phyloP scores from a whole-genome alignment of 92 coral and sea anemone genomes.

The Heliopora coerulea region DNA sequence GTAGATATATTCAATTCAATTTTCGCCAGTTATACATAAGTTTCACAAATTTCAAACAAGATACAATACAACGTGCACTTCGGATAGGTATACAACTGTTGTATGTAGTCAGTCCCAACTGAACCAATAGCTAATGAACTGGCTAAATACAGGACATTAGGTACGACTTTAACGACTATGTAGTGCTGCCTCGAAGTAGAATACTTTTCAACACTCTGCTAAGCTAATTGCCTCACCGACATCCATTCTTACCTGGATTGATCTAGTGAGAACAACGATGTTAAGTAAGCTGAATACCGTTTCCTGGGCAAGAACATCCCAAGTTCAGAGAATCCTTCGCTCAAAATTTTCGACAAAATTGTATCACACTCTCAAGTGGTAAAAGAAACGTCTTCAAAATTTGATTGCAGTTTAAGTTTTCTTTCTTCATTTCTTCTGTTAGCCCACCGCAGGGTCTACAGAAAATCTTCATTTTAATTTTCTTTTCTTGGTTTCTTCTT shows the following conservation, averaged over 20 bases:
- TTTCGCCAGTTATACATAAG: too few species aligned
- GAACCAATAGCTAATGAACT: too few species aligned
- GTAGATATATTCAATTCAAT: too few species aligned
- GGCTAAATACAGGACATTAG: too few species aligned
- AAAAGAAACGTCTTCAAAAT: slow-evolving; percentile 5
- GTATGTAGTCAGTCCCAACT: too few species aligned
- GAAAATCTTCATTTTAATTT: slow-evolving; percentile 21
- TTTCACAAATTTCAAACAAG: too few species aligned
- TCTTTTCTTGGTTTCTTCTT: neutral
- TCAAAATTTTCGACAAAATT: slow-evolving; percentile 11
- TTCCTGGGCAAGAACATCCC: slow-evolving; percentile 2
- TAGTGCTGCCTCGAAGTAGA: too few species aligned
- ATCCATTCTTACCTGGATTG: neutral
- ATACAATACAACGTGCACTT: too few species aligned
- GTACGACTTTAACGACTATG: too few species aligned
- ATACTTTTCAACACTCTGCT: too few species aligned
- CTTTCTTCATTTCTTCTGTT: slow-evolving; percentile 19
- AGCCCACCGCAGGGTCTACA: slow-evolving; percentile 7
- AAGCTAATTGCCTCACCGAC: neutral
- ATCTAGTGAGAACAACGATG: neutral
- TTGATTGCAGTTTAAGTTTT: slow-evolving; percentile 14
- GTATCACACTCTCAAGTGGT: slow-evolving; percentile 2
- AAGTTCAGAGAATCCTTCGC: neutral
- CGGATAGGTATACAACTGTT: too few species aligned
- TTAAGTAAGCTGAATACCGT: neutral